Conservation (phyloP, 2,797 vertebrate species). For the Phalloptychus januarius region DNA sequence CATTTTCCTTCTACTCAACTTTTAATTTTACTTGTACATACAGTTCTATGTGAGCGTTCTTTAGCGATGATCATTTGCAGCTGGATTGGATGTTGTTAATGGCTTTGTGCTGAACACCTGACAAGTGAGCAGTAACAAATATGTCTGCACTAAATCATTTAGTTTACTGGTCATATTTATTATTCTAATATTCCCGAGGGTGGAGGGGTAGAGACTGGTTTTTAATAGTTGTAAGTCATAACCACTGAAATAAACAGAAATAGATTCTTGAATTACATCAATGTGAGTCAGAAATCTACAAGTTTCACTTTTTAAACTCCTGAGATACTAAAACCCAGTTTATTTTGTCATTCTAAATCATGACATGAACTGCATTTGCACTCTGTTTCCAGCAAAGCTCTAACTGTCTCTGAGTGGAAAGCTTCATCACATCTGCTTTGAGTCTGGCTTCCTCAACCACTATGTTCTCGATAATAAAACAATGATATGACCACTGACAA, state of each 20-base stretch:
- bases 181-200: not conserved
- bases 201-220: not conserved
- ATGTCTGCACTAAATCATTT: not conserved
- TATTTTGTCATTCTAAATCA: not conserved
- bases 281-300: not conserved
- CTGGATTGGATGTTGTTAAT: not conserved
- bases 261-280: not conserved
- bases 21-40: not conserved
- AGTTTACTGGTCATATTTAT: not conserved
- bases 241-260: not conserved
- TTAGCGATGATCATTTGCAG: not conserved
- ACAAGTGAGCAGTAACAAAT: not conserved
- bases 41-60: not conserved
- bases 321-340: not conserved
- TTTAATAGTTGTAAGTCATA: not conserved
- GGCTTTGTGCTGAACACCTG: not conserved
- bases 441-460: not conserved
- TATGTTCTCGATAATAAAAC: conserved; percentile 7
- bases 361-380: not conserved
- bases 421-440: not conserved
- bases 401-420: not conserved
- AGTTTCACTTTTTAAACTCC: not conserved
- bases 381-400: not conserved
- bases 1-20: not conserved
- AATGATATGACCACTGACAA: not conserved